A percentile compares a stretch with the other conserved stretches of the same genome.
These are phyloP conservation scores for Drosophila ercepeae DNA, from an alignment of 1,140 invertebrate species.

Conservation along the genomic window DNA sequence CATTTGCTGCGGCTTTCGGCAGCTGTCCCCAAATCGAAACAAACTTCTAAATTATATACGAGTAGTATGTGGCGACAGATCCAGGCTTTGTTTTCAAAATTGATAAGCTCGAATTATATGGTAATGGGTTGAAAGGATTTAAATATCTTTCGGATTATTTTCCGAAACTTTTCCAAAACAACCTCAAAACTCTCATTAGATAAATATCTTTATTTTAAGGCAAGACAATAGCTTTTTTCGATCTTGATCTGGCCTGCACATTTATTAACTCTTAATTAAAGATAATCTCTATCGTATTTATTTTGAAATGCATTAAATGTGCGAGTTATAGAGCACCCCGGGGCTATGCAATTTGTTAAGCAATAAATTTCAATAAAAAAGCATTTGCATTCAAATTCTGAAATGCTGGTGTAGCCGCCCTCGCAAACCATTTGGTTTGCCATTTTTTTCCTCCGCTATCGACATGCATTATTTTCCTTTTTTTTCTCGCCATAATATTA, in stretches of 20 bases:
- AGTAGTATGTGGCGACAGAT: constrained; percentile 30
- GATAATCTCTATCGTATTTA: constrained; percentile 38
- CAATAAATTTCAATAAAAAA: constrained; percentile 39
- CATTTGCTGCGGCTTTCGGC: constrained; percentile 54
- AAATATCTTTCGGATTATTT: neutral
- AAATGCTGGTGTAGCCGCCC: constrained; percentile 24
- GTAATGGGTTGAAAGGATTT: constrained; percentile 39
- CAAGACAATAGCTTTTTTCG: constrained; percentile 22
- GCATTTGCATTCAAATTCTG: constrained; percentile 27
- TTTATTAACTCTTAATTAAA: constrained; percentile 51
- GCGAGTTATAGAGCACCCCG: constrained; percentile 44
- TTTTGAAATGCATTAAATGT: constrained; percentile 23
- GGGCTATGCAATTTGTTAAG: constrained; percentile 41
- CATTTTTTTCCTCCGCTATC: constrained; percentile 50
- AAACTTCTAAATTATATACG: constrained; percentile 66
- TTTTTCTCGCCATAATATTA: constrained; percentile 30
- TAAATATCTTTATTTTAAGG: constrained; percentile 14
- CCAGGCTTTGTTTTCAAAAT: constrained; percentile 30
- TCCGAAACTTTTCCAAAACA: neutral
- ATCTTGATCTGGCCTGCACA: constrained; percentile 32
- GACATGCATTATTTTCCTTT: constrained; percentile 23
- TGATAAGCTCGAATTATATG: constrained; percentile 57
- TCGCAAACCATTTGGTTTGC: constrained; percentile 58
- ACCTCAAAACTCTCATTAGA: constrained; percentile 2
- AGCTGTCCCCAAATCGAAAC: constrained; percentile 48